Conservation (phyloP, 1,140 invertebrate species). For the Drosophila arizonae region DNA sequence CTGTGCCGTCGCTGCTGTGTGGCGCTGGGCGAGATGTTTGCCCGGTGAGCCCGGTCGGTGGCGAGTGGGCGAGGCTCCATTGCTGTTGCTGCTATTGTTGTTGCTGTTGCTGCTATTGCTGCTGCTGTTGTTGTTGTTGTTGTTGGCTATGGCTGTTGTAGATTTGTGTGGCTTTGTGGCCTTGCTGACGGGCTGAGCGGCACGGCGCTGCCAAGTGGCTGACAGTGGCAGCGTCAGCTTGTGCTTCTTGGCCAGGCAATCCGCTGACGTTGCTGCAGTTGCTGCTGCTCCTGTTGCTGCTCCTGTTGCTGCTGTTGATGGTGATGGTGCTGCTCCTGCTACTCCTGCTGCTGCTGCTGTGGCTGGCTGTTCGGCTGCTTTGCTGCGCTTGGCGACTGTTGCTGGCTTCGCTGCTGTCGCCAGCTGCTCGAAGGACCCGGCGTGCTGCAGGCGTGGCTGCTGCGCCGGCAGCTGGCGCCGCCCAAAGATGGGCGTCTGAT, state of each 20-base stretch:
- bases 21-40: conserved; percentile 68
- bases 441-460: conserved; percentile 49
- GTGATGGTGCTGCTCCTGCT: neutral
- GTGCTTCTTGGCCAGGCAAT: conserved; percentile 65
- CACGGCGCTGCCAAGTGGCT: neutral
- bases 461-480: conserved; percentile 38
- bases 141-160: conserved; percentile 17
- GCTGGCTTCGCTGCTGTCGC: conserved; percentile 23
- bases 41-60: conserved; percentile 52
- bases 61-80: conserved; percentile 49
- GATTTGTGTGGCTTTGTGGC: conserved; percentile 30
- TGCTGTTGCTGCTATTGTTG: conserved; percentile 16
- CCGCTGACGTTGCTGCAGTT: neutral
- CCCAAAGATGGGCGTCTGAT: conserved; percentile 81
- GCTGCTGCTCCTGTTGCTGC: neutral
- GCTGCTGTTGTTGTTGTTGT: neutral
- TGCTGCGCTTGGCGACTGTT: conserved; percentile 41
- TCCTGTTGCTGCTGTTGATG: neutral
- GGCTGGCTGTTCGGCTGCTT: conserved; percentile 38
- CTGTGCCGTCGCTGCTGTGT: conserved; percentile 70
- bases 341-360: conserved; percentile 1
- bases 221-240: conserved; percentile 51
- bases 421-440: conserved; percentile 71
- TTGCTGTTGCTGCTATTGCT: conserved; percentile 3
- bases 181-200: conserved; percentile 18